Evolutionary conservation across 2,797 vertebrate genomes (phyloP).

Genomic region (Muraenolepis orangiensis): DNA sequence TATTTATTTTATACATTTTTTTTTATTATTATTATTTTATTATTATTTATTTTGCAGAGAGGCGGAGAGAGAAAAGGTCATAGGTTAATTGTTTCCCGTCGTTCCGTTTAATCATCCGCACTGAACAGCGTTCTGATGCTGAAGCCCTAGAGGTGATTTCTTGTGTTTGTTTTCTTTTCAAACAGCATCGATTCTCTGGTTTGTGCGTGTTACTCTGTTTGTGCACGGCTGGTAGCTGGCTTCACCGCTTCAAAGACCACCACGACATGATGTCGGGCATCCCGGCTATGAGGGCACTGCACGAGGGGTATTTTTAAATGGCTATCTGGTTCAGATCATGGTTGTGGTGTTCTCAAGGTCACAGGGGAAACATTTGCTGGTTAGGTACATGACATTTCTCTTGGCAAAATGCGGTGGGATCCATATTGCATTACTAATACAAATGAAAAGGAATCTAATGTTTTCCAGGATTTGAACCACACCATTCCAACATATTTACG

Average conservation of each 20-base stretch:
- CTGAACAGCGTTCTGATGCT: slow-evolving; percentile 24
- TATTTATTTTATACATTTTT: no score
- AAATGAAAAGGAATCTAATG: not conserved
- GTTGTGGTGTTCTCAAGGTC: slow-evolving; percentile 32
- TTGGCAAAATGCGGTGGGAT: not conserved
- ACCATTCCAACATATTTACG: not conserved
- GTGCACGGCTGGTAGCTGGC: slow-evolving; percentile 16
- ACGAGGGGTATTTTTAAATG: slow-evolving; percentile 12
- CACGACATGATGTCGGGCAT: not conserved
- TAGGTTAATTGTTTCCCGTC: slow-evolving; percentile 65
- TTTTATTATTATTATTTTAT: no score
- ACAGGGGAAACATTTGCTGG: slow-evolving; percentile 2
- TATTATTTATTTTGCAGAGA: slow-evolving; percentile 28
- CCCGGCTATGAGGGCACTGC: not conserved
- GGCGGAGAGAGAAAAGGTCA: slow-evolving; percentile 34
- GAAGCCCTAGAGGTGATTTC: slow-evolving; percentile 15
- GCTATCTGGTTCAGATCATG: not conserved
- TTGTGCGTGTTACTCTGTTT: slow-evolving; percentile 16
- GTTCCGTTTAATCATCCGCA: slow-evolving; percentile 58
- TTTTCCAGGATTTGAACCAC: not conserved
- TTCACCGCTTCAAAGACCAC: slow-evolving; percentile 19
- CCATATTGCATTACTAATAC: not conserved
- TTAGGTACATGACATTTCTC: not conserved
- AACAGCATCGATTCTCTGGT: slow-evolving; percentile 13
- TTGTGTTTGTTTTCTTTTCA: slow-evolving; percentile 19